Conservation (phyloP, 1,140 invertebrate species). For the Drosophila pectinifera region DNA sequence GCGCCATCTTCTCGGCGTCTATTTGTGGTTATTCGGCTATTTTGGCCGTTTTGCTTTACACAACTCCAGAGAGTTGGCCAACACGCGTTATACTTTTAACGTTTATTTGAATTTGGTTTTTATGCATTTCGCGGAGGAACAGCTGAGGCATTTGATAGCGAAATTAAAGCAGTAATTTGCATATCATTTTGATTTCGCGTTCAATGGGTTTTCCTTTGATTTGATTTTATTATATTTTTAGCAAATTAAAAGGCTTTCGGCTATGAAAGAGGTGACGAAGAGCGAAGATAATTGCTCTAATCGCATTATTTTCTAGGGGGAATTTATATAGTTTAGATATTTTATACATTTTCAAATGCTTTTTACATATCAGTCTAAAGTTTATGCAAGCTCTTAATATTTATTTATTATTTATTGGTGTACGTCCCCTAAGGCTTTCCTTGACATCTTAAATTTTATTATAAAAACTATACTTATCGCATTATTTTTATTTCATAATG, state of each 20-base stretch:
- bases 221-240: conserved; percentile 5
- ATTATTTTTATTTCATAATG: no score
- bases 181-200: conserved; percentile 15
- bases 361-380: neutral
- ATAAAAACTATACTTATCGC: no score
- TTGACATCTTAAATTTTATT: no score
- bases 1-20: conserved; percentile 5
- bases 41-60: conserved; percentile 29
- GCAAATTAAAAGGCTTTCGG: neutral
- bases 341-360: neutral
- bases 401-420: neutral
- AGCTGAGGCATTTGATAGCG: conserved; percentile 2
- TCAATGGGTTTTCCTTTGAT: conserved; percentile 14
- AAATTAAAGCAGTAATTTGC: conserved; percentile 40
- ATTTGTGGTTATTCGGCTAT: no score
- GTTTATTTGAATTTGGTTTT: conserved; percentile 1
- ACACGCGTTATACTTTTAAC: conserved; percentile 31
- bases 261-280: neutral
- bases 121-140: conserved; percentile 8
- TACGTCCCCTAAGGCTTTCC: no score
- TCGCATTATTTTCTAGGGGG: neutral
- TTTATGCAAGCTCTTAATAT: neutral
- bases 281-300: neutral
- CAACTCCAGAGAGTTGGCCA: conserved; percentile 36
- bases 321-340: neutral